A percentile compares a stretch with the other conserved stretches of the same genome.
Conservation (phyloP, 2,113 vertebrate species). For the Grammomys surdaster region DNA sequence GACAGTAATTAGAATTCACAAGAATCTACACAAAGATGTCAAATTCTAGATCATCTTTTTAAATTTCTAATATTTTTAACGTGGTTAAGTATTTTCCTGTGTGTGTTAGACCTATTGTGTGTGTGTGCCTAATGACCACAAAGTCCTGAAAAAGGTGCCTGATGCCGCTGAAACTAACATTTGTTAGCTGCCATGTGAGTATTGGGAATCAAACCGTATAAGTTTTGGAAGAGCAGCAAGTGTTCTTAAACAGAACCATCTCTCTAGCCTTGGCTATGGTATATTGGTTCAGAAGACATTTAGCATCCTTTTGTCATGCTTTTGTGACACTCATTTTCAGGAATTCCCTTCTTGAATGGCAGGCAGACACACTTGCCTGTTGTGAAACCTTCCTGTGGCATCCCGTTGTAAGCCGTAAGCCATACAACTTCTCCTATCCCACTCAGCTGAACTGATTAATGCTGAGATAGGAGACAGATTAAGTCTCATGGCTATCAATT, state of each 20-base stretch:
- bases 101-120: background rate
- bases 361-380: background rate
- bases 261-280: background rate
- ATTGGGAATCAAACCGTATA: background rate
- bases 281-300: background rate
- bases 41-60: background rate
- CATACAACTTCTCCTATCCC: background rate
- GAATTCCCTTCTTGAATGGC: background rate
- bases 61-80: background rate
- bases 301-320: background rate
- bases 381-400: background rate
- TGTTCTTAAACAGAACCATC: background rate
- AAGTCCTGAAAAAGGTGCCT: background rate
- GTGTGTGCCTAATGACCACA: background rate
- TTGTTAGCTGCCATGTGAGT: background rate
- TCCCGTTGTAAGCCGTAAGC: background rate
- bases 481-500: background rate
- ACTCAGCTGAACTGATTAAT: background rate
- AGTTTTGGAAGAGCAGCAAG: background rate
- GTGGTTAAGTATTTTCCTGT: background rate
- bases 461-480: background rate
- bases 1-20: background rate
- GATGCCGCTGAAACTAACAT: background rate
- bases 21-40: background rate
- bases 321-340: background rate